Evolutionary conservation across 2,888 invertebrate genomes (phyloP).

Genomic region (Sabatieria punctata): DNA sequence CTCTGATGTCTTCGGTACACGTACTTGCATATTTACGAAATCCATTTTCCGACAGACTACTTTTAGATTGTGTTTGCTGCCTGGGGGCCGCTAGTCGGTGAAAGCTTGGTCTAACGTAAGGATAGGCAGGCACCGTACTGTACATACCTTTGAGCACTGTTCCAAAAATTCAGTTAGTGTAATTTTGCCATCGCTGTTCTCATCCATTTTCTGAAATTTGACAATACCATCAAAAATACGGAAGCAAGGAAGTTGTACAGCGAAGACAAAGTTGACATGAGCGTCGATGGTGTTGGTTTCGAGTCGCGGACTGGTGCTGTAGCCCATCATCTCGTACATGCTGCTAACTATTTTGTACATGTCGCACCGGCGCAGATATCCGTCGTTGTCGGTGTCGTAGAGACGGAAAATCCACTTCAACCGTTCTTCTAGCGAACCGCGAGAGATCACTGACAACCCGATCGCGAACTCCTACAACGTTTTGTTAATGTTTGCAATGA

Average conservation of each 20-base stretch:
- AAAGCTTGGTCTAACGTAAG: too few relatives aligned
- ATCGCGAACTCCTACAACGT: slow-evolving; percentile 87
- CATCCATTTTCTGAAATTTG: slow-evolving; percentile 2
- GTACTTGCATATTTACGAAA: too few relatives aligned
- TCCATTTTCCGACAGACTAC: too few relatives aligned
- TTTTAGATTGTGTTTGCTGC: too few relatives aligned
- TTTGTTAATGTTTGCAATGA: too few relatives aligned
- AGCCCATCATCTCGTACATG: slow-evolving; percentile 3
- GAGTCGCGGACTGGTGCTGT: neutral
- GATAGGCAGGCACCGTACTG: too few relatives aligned
- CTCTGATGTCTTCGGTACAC: too few relatives aligned
- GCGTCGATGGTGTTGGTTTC: neutral
- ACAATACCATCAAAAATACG: slow-evolving; percentile 11
- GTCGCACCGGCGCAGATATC: neutral
- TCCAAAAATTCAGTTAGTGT: slow-evolving; percentile 2
- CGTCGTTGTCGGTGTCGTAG: slow-evolving; percentile 89
- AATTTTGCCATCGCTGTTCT: neutral
- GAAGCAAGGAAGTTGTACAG: slow-evolving; percentile 11
- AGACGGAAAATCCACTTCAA: slow-evolving; percentile 84
- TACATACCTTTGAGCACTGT: slow-evolving; percentile 3
- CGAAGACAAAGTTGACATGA: slow-evolving; percentile 1
- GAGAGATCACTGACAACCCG: slow-evolving; percentile 71
- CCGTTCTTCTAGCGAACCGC: slow-evolving; percentile 80
- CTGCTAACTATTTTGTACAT: neutral
- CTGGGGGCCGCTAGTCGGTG: too few relatives aligned